Percentiles rank a stretch among this genome's conserved stretches.
Conservation (phyloP, 1,140 invertebrate genomes). For the Polyergus mexicanus region DNA sequence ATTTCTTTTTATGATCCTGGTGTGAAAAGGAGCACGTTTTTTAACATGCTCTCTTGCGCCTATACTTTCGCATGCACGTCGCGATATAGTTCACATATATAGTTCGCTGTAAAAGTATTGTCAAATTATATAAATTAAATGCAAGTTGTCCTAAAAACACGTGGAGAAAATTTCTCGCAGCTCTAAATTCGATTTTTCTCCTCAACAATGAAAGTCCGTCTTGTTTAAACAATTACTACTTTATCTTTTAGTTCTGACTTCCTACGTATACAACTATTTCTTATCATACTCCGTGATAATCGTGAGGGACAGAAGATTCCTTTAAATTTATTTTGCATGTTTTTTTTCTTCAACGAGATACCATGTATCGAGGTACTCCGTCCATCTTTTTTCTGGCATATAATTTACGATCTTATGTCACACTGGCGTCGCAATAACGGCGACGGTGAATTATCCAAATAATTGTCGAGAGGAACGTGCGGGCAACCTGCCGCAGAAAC, state of each 20-base stretch:
- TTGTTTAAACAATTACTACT: not conserved
- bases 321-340: not conserved
- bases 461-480: slow-evolving; percentile 69
- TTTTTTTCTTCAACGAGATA: not conserved
- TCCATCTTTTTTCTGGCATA: slow-evolving; percentile 6
- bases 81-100: slow-evolving; percentile 24
- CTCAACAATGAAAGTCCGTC: not conserved
- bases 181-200: slow-evolving; percentile 49
- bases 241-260: not conserved
- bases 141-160: not conserved
- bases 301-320: not conserved
- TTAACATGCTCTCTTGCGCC: not conserved
- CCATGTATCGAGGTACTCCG: not conserved
- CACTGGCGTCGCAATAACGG: slow-evolving; percentile 55
- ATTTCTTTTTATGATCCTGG: slow-evolving; percentile 65
- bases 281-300: not conserved
- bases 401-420: slow-evolving; percentile 58
- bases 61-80: slow-evolving; percentile 9
- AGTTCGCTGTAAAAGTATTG: not conserved
- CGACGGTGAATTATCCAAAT: slow-evolving; percentile 76
- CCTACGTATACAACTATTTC: not conserved
- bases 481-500: slow-evolving; percentile 75
- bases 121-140: not conserved
- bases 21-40: slow-evolving; percentile 49
- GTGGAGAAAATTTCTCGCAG: not conserved